Conservation (phyloP, 2,797 vertebrate genomes). For the Choloepus didactylus region DNA sequence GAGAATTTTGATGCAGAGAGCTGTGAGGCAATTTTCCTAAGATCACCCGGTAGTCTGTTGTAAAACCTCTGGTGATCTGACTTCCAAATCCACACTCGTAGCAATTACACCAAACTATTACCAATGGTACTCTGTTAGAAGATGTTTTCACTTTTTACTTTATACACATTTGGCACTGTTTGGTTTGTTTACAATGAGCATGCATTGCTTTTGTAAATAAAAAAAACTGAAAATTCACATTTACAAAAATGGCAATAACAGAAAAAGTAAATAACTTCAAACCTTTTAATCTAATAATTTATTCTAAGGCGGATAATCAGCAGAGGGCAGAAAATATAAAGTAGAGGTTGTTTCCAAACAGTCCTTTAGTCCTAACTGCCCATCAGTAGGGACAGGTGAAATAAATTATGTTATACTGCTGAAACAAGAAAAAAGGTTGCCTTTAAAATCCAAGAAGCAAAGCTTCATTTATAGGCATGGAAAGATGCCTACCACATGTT, state of each 20-base stretch:
- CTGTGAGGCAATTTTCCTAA: neutral
- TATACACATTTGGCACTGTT: neutral
- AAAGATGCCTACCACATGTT: neutral
- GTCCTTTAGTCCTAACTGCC: neutral
- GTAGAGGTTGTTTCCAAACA: neutral
- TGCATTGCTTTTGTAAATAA: neutral
- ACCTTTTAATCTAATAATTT: neutral
- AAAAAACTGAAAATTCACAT: neutral
- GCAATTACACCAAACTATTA: neutral
- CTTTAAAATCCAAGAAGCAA: neutral
- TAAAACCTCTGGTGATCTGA: neutral
- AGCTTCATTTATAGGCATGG: neutral
- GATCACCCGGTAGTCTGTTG: neutral
- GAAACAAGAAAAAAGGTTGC: neutral
- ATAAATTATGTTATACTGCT: neutral
- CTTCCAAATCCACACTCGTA: neutral
- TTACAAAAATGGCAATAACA: neutral
- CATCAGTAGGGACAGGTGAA: neutral
- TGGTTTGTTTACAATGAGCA: neutral
- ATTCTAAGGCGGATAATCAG: neutral
- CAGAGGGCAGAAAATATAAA: neutral
- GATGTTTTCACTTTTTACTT: neutral
- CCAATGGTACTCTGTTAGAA: neutral
- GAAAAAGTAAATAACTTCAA: neutral
- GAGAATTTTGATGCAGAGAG: neutral